Conservation (phyloP, 2,888 invertebrate genomes). For the Leptopilina drosophilae region DNA sequence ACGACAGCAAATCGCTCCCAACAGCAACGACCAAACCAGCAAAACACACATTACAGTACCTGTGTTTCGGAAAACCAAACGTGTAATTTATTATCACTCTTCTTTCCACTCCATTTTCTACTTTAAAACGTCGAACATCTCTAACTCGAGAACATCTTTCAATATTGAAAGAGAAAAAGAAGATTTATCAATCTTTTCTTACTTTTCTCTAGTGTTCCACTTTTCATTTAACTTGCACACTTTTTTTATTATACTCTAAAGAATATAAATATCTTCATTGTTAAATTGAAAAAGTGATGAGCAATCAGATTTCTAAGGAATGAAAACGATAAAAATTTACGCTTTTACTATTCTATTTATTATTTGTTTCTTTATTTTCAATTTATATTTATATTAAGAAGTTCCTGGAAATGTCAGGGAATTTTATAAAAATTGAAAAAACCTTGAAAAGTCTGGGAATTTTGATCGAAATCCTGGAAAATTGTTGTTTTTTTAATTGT, state of each 20-base stretch:
- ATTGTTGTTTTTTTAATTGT: no score
- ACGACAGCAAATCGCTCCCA: slow-evolving; percentile 70
- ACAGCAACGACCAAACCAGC: slow-evolving; percentile 67
- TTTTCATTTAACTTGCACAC: slow-evolving; percentile 16
- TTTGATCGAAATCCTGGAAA: no score
- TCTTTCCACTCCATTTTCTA: slow-evolving; percentile 29
- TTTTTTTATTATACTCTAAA: not conserved
- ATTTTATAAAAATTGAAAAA: no score
- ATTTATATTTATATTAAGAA: no score
- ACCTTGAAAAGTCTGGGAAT: no score
- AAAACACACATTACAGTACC: slow-evolving; percentile 66
- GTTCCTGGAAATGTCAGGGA: no score
- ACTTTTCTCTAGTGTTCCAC: not conserved
- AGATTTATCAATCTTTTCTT: slow-evolving; percentile 13
- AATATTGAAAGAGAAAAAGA: slow-evolving; percentile 30
- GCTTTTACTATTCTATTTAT: no score
- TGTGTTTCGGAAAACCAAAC: slow-evolving; percentile 47
- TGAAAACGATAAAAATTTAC: no score
- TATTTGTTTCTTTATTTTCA: no score
- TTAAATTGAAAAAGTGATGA: not conserved
- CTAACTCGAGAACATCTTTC: slow-evolving; percentile 6
- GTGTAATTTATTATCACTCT: slow-evolving; percentile 35
- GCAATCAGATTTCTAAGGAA: no score
- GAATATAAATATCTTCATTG: not conserved
- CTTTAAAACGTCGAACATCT: slow-evolving; percentile 5